These are phyloP conservation scores for Gobius niger DNA, from an alignment of 2,113 vertebrate species.

Conservation along the genomic window DNA sequence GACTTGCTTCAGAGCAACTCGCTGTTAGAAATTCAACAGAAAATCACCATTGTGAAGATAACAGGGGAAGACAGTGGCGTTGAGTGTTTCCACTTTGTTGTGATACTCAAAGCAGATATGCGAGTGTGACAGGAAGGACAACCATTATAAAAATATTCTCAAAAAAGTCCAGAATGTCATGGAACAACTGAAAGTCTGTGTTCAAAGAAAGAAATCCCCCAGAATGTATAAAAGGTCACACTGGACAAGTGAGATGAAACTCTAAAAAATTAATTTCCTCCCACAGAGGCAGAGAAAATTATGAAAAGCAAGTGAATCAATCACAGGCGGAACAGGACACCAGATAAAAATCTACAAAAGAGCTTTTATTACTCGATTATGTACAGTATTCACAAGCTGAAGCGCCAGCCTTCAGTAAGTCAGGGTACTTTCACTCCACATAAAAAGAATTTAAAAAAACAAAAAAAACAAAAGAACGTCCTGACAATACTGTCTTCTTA, in stretches of 20 bases:
- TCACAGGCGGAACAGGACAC: constrained; percentile 80
- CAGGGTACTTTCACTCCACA: constrained; percentile 73
- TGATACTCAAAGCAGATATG: too few relatives aligned
- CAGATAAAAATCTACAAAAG: constrained; percentile 85
- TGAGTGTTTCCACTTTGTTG: background rate
- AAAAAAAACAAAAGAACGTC: constrained; percentile 66
- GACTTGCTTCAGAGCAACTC: constrained; percentile 47
- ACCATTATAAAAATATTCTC: too few relatives aligned
- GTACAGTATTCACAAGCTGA: constrained; percentile 91
- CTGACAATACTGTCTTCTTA: constrained; percentile 70
- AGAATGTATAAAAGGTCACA: constrained; percentile 76
- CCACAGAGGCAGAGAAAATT: constrained; percentile 72
- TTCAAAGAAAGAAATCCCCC: too few relatives aligned
- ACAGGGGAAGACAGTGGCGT: background rate
- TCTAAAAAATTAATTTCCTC: constrained; percentile 80
- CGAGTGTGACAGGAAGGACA: too few relatives aligned
- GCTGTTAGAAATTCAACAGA: constrained; percentile 10
- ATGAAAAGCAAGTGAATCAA: constrained; percentile 75
- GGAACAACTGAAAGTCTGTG: too few relatives aligned
- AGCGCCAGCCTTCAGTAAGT: constrained; percentile 73
- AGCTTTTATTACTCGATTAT: constrained; percentile 87
- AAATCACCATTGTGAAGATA: background rate
- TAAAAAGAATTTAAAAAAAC: constrained; percentile 58
- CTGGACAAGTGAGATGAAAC: constrained; percentile 60
- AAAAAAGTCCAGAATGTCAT: too few relatives aligned